Conservation (phyloP, 2,797 vertebrate genomes). For the Bradypodion ventrale region DNA sequence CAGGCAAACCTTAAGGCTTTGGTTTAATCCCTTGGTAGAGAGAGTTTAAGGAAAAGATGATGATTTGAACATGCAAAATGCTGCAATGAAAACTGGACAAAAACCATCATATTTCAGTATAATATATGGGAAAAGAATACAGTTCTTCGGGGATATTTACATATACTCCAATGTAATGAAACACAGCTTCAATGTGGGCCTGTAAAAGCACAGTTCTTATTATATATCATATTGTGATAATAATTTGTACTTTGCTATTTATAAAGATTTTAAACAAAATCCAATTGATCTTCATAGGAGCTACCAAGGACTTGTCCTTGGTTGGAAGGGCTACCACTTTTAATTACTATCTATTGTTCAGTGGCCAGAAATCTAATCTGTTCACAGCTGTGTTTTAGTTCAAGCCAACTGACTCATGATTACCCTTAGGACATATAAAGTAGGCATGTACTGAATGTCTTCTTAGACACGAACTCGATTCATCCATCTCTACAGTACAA, state of each 20-base stretch:
- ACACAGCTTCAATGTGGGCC: background rate
- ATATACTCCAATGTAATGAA: background rate
- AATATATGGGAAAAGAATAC: background rate
- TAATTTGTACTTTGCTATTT: constrained; percentile 42
- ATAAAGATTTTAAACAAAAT: constrained; percentile 4
- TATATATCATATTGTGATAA: background rate
- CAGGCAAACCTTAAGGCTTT: background rate
- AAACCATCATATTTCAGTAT: background rate
- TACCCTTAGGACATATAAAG: constrained; percentile 30
- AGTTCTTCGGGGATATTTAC: background rate
- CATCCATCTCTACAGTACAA: constrained; percentile 12
- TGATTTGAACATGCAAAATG: background rate
- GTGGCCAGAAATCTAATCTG: constrained; percentile 12
- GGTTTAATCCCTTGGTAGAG: background rate
- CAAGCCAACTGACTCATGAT: constrained; percentile 14
- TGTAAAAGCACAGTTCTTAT: background rate
- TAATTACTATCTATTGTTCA: constrained; percentile 41
- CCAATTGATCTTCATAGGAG: constrained; percentile 38
- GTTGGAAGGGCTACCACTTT: constrained; percentile 24
- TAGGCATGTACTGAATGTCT: constrained; percentile 21
- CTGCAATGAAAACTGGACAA: background rate
- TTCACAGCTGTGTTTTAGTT: constrained; percentile 47
- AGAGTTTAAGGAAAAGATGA: background rate
- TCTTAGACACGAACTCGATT: constrained; percentile 16
- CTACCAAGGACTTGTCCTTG: background rate